Conservation (phyloP, 1,140 invertebrate genomes). For the Cotesia typhae region DNA sequence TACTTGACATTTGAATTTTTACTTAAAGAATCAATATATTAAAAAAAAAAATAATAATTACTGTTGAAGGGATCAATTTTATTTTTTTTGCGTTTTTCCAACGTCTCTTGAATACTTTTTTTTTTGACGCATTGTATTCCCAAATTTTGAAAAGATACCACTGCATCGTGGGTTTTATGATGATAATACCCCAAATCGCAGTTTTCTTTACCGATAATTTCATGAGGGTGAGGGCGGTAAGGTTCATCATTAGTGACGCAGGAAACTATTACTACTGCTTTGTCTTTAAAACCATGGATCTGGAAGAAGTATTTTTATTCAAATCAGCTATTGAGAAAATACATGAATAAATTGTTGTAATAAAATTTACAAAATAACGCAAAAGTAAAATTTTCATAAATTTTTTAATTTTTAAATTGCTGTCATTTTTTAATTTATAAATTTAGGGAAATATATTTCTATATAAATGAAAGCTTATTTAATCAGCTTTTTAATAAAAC, state of each 20-base stretch:
- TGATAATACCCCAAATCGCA: conserved; percentile 89
- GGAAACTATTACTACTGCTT: conserved; percentile 85
- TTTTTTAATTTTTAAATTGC: too few relatives aligned
- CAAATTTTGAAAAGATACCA: conserved; percentile 85
- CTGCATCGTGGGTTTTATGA: conserved; percentile 75
- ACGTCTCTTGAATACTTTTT: conserved; percentile 84
- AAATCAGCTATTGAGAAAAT: too few relatives aligned
- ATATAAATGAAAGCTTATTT: too few relatives aligned
- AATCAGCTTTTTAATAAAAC: too few relatives aligned
- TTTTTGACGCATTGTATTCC: conserved; percentile 95
- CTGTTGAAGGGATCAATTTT: conserved; percentile 82
- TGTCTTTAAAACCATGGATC: conserved; percentile 73
- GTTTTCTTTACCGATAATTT: conserved; percentile 87
- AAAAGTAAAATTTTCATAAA: too few relatives aligned
- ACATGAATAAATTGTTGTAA: too few relatives aligned
- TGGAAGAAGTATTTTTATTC: background rate
- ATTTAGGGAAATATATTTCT: too few relatives aligned
- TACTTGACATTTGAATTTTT: too few relatives aligned
- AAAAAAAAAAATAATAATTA: background rate
- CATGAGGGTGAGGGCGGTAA: conserved; percentile 89
- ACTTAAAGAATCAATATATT: background rate
- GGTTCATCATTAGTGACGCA: conserved; percentile 90
- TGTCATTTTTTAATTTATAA: too few relatives aligned
- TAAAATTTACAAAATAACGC: too few relatives aligned
- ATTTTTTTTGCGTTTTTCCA: conserved; percentile 80